Percentiles rank a stretch among this genome's conserved stretches.
phyloP scores from a whole-genome alignment of 2,888 invertebrate genomes.

The Holacanthella duospinosa region DNA sequence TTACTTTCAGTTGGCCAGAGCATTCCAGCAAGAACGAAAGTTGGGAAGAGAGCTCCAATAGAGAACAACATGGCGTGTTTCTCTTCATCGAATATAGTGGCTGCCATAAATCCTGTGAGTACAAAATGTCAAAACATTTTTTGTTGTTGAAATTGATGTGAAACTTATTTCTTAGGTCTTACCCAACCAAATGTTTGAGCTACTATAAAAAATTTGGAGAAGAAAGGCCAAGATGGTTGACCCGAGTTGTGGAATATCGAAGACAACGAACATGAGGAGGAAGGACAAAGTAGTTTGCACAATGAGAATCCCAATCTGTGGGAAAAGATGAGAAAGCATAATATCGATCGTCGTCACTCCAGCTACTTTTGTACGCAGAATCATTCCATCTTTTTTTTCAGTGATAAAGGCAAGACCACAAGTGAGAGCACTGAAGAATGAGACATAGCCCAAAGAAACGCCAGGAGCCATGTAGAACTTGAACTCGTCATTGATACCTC shows the following conservation, averaged over 20 bases:
- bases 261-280: slow-evolving; percentile 79
- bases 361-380: slow-evolving; percentile 38
- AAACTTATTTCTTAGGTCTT: too few species aligned
- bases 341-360: slow-evolving; percentile 40
- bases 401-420: slow-evolving; percentile 16
- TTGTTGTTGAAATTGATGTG: too few species aligned
- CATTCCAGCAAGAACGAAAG: slow-evolving; percentile 40
- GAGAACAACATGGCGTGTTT: slow-evolving; percentile 70
- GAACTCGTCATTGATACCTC: neutral
- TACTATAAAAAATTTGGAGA: slow-evolving; percentile 74
- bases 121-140: too few species aligned
- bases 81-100: slow-evolving; percentile 80
- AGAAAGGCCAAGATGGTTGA: slow-evolving; percentile 71
- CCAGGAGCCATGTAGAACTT: neutral
- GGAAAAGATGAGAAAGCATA: slow-evolving; percentile 2
- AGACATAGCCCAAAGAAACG: neutral
- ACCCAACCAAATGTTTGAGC: slow-evolving; percentile 95
- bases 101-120: slow-evolving; percentile 79
- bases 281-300: slow-evolving; percentile 84
- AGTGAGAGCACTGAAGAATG: neutral
- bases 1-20: slow-evolving; percentile 95
- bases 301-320: slow-evolving; percentile 83
- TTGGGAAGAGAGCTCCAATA: slow-evolving; percentile 24
- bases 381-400: slow-evolving; percentile 31
- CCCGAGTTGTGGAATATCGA: slow-evolving; percentile 79